A percentile compares a stretch with the other conserved stretches of the same genome.
These are phyloP conservation scores for Danio albolineatus DNA, from an alignment of 2,797 vertebrate genomes.

Conservation along the genomic window DNA sequence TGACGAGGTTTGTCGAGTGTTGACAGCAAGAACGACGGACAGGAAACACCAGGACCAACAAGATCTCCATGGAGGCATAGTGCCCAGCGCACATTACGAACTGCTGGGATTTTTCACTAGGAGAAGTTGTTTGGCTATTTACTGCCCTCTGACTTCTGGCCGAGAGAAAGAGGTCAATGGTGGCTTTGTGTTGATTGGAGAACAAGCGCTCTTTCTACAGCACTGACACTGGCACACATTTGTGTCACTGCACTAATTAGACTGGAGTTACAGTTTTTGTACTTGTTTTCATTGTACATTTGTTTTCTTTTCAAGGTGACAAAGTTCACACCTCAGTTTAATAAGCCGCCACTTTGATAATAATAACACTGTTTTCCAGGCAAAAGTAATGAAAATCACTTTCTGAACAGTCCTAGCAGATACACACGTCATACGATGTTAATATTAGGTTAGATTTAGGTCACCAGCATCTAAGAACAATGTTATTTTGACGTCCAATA, in stretches of 20 bases:
- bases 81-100: conserved; percentile 61
- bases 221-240: conserved; percentile 51
- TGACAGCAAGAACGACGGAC: conserved; percentile 64
- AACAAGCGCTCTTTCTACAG: conserved; percentile 61
- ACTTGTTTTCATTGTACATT: conserved; percentile 26
- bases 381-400: neutral
- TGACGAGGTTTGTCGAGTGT: conserved; percentile 14
- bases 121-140: conserved; percentile 58
- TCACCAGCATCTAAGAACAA: too few species aligned
- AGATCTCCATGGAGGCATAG: conserved; percentile 69
- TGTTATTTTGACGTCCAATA: too few species aligned
- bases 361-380: neutral
- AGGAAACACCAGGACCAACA: conserved; percentile 60
- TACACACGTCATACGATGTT: too few species aligned
- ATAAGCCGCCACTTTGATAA: neutral
- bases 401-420: neutral
- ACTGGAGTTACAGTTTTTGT: neutral
- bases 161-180: conserved; percentile 71
- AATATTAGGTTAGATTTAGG: too few species aligned
- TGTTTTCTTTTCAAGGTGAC: conserved; percentile 18
- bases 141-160: conserved; percentile 53
- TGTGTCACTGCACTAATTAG: conserved; percentile 25
- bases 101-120: conserved; percentile 48
- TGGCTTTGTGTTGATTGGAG: conserved; percentile 72
- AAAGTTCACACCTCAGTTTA: conserved; percentile 18